Conservation (phyloP, 2,888 invertebrate genomes). For the Erynnis tages region DNA sequence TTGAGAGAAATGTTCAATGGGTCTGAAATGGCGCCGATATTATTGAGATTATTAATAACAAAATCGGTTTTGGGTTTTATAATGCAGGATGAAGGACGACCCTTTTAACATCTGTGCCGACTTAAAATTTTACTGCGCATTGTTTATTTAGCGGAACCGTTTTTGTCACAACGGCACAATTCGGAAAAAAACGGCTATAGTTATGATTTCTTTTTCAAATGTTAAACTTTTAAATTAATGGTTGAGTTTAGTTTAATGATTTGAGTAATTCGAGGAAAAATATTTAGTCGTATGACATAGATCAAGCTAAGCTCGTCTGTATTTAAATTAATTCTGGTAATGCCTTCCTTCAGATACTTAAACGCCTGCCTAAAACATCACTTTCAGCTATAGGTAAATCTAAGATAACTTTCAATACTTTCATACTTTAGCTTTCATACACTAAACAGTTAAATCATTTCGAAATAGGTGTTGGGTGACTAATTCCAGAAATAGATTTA, state of each 20-base stretch:
- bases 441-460: slow-evolving; percentile 3
- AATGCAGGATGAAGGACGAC: slow-evolving; percentile 59
- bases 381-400: no score
- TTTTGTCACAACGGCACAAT: slow-evolving; percentile 50
- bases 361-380: no score
- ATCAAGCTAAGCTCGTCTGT: no score
- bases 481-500: slow-evolving; percentile 44
- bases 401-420: no score
- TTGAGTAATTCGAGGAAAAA: background rate
- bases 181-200: slow-evolving; percentile 35
- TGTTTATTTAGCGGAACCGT: slow-evolving; percentile 74
- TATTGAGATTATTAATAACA: slow-evolving; percentile 71
- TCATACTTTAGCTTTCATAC: no score
- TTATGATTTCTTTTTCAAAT: background rate
- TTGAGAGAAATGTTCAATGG: slow-evolving; percentile 35
- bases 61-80: slow-evolving; percentile 69
- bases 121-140: slow-evolving; percentile 59
- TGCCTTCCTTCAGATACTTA: no score
- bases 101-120: slow-evolving; percentile 65
- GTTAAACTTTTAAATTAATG: slow-evolving; percentile 3
- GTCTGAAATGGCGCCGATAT: slow-evolving; percentile 70
- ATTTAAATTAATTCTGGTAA: no score
- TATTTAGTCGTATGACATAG: background rate
- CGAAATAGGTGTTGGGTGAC: slow-evolving; percentile 26
- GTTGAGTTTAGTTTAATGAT: slow-evolving; percentile 3